Evolutionary conservation across 2,888 invertebrate species (phyloP), one percentile per base, ranked within the genome.

Genomic region (Pachymerium ferrugineum): DNA sequence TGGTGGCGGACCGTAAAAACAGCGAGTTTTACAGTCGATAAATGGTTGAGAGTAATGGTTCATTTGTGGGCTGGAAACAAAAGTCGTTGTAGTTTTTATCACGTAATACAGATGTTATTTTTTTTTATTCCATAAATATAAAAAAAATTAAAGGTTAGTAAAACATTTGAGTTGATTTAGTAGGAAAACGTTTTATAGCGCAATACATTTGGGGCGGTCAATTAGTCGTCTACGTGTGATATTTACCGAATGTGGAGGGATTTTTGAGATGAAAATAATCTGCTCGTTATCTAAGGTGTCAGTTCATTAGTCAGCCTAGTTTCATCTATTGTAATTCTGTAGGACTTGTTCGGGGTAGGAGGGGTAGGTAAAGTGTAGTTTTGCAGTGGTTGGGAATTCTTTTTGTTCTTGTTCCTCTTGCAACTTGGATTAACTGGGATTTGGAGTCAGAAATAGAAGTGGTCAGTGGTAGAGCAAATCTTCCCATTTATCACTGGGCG

Each of bases 231-330:
- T 68, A 68, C 30, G 68, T 68, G 68, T 29, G 68, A 68, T 30
- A 30, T 28, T 29, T 30, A 68, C 68, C 29, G 30, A 68, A 68
- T 68, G 28, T 35, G 38, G 12, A 25, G 22, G 28, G 28, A 30
- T 68, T 68, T 68, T 68, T 68, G 68, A 68, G 28, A 68, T 68
- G 30, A 68, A 68, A 68, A 68, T 68, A 68, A 29, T 68, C 30
- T 68, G n/a, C 22, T 68, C 68, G 30, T 68, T 68, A 68, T 68
- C 30, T 68, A 14, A 12, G 28, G 28, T 68, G 29, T 68, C 30
- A 68, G 28, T 68, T 68, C 28, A 68, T 68, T 30, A 28, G 30
- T 68, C 28, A 68, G 30, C 16, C 68, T 68, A 22, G n/a, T 30
- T 22, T 68, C 68, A 68, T 29, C 30, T 68, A 12, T 29, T 68